Evolutionary conservation across 2,888 invertebrate species (phyloP).

Genomic region (Lepidochitona cinerea): DNA sequence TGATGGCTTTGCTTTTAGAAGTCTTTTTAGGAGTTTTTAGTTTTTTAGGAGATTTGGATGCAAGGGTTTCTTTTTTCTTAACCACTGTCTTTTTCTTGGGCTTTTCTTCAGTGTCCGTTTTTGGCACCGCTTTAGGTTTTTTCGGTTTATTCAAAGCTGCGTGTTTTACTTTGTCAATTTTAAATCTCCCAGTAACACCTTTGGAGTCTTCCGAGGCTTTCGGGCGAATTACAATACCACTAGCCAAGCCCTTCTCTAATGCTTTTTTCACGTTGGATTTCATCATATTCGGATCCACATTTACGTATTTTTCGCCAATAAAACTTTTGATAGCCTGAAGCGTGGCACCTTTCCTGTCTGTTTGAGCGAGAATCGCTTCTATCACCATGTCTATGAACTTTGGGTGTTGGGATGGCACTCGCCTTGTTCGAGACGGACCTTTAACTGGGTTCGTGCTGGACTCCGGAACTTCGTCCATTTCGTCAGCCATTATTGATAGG

Average conservation of each 20-base stretch:
- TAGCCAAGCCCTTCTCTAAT: slow-evolving; percentile 21
- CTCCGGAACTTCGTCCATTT: too few relatives aligned
- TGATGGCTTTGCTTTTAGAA: background rate
- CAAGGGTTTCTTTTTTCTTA: background rate
- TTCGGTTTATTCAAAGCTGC: slow-evolving; percentile 13
- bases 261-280: slow-evolving; percentile 20
- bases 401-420: background rate
- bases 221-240: slow-evolving; percentile 16
- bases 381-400: background rate
- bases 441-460: background rate
- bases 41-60: background rate
- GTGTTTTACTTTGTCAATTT: slow-evolving; percentile 20
- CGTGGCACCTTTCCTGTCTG: slow-evolving; percentile 19
- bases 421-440: background rate
- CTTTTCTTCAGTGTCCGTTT: background rate
- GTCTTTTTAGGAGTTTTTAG: slow-evolving; percentile 14
- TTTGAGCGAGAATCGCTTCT: background rate
- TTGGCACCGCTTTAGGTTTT: background rate
- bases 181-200: slow-evolving; percentile 18
- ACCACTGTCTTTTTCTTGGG: background rate
- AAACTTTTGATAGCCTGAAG: slow-evolving; percentile 22
- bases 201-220: slow-evolving; percentile 17
- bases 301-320: slow-evolving; percentile 19
- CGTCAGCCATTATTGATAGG: too few relatives aligned
- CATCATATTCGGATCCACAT: slow-evolving; percentile 19